Conservation (phyloP, 2,888 invertebrate genomes). For the Cremastinae sp. region DNA sequence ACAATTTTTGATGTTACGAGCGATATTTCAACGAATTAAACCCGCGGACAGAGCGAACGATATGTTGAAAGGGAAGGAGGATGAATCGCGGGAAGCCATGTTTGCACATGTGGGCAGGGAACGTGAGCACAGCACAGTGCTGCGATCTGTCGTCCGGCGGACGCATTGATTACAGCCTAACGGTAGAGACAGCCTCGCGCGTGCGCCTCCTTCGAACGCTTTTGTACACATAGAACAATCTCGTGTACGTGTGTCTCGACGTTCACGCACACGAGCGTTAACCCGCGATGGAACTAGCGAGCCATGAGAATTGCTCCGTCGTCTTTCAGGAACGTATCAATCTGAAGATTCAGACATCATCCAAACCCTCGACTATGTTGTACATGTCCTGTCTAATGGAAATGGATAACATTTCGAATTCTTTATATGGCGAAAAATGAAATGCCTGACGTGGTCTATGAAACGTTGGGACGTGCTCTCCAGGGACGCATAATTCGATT, state of each 20-base stretch:
- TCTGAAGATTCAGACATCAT: not conserved
- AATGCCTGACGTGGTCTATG: too few species aligned
- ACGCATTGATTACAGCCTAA: slow-evolving; percentile 55
- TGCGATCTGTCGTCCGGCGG: slow-evolving; percentile 69
- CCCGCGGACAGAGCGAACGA: slow-evolving; percentile 32
- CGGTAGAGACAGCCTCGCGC: slow-evolving; percentile 49
- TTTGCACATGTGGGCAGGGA: slow-evolving; percentile 77
- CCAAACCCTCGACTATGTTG: not conserved
- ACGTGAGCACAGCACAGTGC: slow-evolving; percentile 63
- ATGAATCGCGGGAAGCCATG: slow-evolving; percentile 70
- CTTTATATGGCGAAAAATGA: too few species aligned
- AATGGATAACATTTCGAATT: too few species aligned
- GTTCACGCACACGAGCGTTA: not conserved
- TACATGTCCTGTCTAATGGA: not conserved
- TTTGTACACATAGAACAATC: not conserved
- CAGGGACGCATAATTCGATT: not conserved
- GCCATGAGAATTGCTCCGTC: slow-evolving; percentile 38
- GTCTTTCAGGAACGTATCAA: slow-evolving; percentile 57
- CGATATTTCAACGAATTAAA: too few species aligned
- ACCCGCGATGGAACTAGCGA: not conserved
- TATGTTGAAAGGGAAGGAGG: slow-evolving; percentile 53
- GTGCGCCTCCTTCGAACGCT: slow-evolving; percentile 12
- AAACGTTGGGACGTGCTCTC: too few species aligned
- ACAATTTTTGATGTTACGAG: not conserved
- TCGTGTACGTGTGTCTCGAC: not conserved